Conservation (phyloP, 2,113 vertebrate genomes). For the Calidris pygmaea region DNA sequence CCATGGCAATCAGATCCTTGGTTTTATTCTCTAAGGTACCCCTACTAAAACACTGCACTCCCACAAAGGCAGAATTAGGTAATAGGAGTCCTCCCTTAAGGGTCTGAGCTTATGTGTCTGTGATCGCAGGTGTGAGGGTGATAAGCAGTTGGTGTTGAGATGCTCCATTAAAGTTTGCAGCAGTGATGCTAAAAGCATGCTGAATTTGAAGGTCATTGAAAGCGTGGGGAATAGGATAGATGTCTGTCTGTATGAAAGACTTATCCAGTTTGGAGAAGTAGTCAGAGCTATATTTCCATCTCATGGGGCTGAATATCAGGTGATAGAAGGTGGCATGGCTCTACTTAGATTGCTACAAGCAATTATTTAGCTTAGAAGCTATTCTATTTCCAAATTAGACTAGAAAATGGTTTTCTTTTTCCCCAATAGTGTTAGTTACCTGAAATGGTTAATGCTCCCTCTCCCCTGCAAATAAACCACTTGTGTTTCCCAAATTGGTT, state of each 20-base stretch:
- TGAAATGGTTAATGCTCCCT: not conserved
- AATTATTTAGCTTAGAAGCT: not conserved
- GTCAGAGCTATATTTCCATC: not conserved
- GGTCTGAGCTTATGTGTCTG: not conserved
- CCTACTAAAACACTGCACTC: not conserved
- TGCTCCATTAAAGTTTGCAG: not conserved
- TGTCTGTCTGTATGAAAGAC: not conserved
- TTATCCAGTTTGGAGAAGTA: not conserved
- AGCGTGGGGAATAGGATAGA: not conserved
- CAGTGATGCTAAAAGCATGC: not conserved
- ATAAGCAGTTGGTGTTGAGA: not conserved
- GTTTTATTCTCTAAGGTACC: not conserved
- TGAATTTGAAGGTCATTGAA: not conserved
- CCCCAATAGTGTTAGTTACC: not conserved
- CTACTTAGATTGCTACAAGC: not conserved
- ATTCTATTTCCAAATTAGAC: not conserved
- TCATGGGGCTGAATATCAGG: not conserved
- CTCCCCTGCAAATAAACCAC: not conserved
- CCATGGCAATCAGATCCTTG: not conserved
- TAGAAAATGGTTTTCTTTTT: fast-evolving
- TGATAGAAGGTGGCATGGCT: not conserved
- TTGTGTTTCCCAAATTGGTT: not conserved
- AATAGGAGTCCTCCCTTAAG: not conserved
- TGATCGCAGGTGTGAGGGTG: not conserved
- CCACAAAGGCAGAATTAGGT: not conserved